Evolutionary conservation across 2,797 vertebrate genomes (phyloP).

Genomic region (Cuculus canorus): DNA sequence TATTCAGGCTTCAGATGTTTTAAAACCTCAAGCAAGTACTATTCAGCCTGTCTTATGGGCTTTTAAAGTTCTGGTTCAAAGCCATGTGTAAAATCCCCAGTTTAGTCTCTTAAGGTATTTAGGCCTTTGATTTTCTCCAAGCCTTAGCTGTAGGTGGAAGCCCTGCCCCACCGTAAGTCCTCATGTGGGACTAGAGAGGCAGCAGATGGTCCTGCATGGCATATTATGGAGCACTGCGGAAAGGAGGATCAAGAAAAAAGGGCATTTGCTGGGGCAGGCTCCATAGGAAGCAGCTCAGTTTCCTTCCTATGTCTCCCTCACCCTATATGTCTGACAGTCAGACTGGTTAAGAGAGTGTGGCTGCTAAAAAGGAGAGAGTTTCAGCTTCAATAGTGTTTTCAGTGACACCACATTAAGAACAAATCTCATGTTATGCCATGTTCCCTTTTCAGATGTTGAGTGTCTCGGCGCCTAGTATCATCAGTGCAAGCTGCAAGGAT

Average conservation of each 20-base stretch:
- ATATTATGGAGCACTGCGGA: not conserved
- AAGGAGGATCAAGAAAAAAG: not conserved
- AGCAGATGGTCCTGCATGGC: not conserved
- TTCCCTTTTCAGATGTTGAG: not conserved
- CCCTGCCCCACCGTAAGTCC: not conserved
- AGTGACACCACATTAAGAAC: not conserved
- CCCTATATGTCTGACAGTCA: not conserved
- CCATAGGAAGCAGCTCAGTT: not conserved
- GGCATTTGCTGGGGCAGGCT: not conserved
- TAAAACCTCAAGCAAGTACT: not conserved
- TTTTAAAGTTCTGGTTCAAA: not conserved
- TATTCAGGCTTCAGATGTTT: not conserved
- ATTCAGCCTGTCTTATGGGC: not conserved
- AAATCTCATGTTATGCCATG: not conserved
- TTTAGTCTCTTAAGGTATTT: not conserved
- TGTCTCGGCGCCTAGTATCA: rapidly evolving
- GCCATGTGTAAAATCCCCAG: not conserved
- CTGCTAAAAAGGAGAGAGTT: not conserved
- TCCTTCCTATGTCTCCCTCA: not conserved
- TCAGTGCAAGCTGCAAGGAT: not conserved
- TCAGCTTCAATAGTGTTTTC: not conserved
- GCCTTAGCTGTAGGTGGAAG: not conserved
- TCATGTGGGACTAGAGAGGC: not conserved
- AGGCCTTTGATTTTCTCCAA: not conserved
- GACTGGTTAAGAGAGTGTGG: not conserved